phyloP scores from a whole-genome alignment of 2,797 vertebrate species.

The Sardinella longiceps region DNA sequence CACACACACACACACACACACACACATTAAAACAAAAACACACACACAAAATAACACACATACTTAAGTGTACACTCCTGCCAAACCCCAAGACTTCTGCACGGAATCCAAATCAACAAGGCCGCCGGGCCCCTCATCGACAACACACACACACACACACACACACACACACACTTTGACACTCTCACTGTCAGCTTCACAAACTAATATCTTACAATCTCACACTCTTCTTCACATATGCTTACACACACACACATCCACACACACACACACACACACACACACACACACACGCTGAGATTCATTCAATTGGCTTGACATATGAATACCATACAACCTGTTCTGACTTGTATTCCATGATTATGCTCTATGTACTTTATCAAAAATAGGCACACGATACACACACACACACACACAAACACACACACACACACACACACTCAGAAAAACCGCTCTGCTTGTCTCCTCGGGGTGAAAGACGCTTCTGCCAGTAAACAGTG shows the following conservation, averaged over 20 bases:
- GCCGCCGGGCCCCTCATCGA: background rate
- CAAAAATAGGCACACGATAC: background rate
- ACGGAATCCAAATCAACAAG: too few relatives aligned
- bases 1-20: conserved; percentile 9
- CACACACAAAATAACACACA: too few relatives aligned
- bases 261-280: background rate
- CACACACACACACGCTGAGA: background rate
- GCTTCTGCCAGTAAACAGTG: too few relatives aligned
- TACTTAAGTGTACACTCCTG: too few relatives aligned
- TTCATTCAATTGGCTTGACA: too few relatives aligned
- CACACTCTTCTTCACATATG: background rate
- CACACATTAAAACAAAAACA: too few relatives aligned
- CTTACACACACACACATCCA: background rate
- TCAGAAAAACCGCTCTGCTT: too few relatives aligned
- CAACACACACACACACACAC: background rate
- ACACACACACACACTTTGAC: background rate
- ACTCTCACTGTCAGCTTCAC: background rate
- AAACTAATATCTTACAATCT: background rate
- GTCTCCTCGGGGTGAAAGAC: too few relatives aligned
- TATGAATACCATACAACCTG: too few relatives aligned
- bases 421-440: background rate
- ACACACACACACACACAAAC: background rate
- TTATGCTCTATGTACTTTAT: too few relatives aligned
- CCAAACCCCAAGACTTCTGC: too few relatives aligned
- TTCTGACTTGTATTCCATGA: too few relatives aligned